These are phyloP conservation scores for Mustela lutreola DNA, from an alignment of 2,113 vertebrate species.

Conservation along the genomic window DNA sequence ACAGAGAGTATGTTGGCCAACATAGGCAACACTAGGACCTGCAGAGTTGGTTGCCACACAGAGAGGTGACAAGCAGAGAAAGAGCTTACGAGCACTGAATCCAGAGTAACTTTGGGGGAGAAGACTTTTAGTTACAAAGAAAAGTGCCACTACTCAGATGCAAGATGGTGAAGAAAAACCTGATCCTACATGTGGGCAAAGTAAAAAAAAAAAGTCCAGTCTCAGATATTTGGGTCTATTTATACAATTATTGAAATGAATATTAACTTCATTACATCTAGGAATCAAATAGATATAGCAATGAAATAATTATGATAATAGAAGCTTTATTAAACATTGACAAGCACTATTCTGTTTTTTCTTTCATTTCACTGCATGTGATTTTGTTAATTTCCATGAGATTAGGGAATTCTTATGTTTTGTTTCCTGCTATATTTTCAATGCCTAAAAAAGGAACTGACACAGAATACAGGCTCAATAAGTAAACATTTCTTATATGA, in stretches of 20 bases:
- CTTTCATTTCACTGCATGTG: not conserved
- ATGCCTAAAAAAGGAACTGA: not conserved
- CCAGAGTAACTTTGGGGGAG: not conserved
- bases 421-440: not conserved
- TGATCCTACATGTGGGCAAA: not conserved
- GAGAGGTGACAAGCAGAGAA: not conserved
- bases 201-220: not conserved
- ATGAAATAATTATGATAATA: not conserved
- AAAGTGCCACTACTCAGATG: not conserved
- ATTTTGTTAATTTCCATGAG: not conserved
- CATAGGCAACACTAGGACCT: not conserved
- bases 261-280: not conserved
- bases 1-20: not conserved
- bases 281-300: not conserved
- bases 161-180: not conserved
- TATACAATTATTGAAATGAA: not conserved
- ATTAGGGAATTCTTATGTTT: not conserved
- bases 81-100: not conserved
- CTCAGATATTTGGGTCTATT: not conserved
- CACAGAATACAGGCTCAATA: not conserved
- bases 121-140: not conserved
- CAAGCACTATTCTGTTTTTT: not conserved
- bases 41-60: too few species aligned
- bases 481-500: constrained; percentile 38
- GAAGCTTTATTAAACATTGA: not conserved